These are phyloP conservation scores for Melozone crissalis DNA, from an alignment of 2,113 vertebrate genomes.

Conservation along the genomic window DNA sequence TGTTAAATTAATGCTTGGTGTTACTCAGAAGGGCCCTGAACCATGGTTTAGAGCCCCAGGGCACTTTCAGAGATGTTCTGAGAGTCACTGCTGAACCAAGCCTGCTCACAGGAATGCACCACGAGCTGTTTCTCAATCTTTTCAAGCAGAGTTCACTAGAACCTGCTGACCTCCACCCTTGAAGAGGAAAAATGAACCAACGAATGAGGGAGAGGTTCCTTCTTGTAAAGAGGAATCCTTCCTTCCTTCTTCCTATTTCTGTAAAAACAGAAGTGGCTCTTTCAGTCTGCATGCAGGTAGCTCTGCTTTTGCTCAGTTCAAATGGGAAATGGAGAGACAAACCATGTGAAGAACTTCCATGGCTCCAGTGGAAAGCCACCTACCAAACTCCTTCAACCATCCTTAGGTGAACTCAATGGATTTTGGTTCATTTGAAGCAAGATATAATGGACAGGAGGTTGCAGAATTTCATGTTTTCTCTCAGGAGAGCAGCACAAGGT, in stretches of 20 bases:
- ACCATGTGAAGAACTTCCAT: neutral
- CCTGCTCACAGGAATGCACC: neutral
- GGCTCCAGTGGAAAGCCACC: neutral
- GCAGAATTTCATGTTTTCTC: neutral
- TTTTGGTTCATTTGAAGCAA: neutral
- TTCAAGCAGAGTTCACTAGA: neutral
- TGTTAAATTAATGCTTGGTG: neutral
- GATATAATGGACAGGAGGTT: neutral
- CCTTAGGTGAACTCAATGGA: neutral
- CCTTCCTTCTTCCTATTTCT: neutral
- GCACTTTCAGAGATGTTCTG: neutral
- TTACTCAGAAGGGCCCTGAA: neutral
- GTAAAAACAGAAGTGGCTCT: slow-evolving; percentile 8
- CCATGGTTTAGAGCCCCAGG: neutral
- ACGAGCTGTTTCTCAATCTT: neutral
- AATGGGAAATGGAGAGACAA: neutral
- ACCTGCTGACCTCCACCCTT: neutral
- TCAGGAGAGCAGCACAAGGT: neutral
- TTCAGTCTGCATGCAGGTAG: neutral
- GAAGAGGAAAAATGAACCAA: neutral
- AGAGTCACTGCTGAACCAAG: neutral
- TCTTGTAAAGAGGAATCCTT: neutral
- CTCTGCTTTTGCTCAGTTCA: slow-evolving; percentile 29
- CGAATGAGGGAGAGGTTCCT: neutral
- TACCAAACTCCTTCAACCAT: neutral